A percentile compares a stretch with the other conserved stretches of the same genome.
Evolutionary conservation across 2,888 invertebrate species (phyloP).

Genomic region (Rhamnusium bicolor): DNA sequence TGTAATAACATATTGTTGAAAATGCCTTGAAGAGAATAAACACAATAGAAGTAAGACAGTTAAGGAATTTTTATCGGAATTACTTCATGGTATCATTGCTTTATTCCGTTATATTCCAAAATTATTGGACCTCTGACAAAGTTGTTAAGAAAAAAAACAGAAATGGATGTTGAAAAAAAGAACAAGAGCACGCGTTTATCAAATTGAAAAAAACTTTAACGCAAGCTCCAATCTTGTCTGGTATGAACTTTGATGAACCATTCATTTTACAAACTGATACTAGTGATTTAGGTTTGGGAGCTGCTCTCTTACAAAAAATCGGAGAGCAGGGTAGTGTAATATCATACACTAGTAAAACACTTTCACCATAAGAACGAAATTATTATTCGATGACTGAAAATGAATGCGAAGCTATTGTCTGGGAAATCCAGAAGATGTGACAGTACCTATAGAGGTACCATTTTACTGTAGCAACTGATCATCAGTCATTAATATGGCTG

Average conservation of each 20-base stretch:
- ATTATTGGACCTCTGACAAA: conserved; percentile 14
- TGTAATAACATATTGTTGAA: too few species aligned
- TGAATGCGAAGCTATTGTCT: conserved; percentile 56
- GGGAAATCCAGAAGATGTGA: conserved; percentile 52
- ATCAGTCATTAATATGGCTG: background rate
- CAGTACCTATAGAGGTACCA: conserved; percentile 33
- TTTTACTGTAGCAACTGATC: too few species aligned
- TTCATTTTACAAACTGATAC: background rate
- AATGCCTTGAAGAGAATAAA: too few species aligned
- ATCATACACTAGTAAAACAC: background rate
- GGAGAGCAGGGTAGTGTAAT: background rate
- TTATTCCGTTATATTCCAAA: conserved; percentile 38
- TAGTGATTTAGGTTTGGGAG: background rate
- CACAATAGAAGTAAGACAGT: conserved; percentile 41
- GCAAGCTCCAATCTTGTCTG: background rate
- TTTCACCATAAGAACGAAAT: background rate
- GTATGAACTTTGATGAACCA: background rate
- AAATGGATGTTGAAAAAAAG: background rate
- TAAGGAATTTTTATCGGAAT: background rate
- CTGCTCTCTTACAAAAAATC: background rate
- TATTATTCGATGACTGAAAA: conserved; percentile 53
- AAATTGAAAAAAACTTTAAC: background rate
- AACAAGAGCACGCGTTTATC: background rate
- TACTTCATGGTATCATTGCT: background rate
- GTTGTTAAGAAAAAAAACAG: background rate